Evolutionary conservation across 2,888 invertebrate species (phyloP).

Genomic region (Amiota communis): DNA sequence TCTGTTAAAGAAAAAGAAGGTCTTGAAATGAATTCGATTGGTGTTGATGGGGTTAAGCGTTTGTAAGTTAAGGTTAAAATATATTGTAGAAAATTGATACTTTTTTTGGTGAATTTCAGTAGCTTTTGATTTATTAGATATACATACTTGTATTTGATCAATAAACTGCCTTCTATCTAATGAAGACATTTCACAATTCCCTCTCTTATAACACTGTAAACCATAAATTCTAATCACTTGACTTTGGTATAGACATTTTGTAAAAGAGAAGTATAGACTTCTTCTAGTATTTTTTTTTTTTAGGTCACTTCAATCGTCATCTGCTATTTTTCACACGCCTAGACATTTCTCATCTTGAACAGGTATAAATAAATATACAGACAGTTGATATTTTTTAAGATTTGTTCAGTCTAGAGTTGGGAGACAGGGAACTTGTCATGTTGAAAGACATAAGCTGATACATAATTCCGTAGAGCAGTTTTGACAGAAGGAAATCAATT

Average conservation of each 20-base stretch:
- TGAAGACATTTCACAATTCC: too few relatives aligned
- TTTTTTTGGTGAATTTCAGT: too few relatives aligned
- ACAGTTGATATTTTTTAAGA: slow-evolving; percentile 13
- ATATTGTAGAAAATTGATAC: too few relatives aligned
- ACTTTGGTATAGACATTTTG: too few relatives aligned
- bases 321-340: slow-evolving; percentile 51
- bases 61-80: too few relatives aligned
- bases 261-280: not conserved
- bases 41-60: not conserved
- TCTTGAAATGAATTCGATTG: not conserved
- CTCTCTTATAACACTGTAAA: too few relatives aligned
- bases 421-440: not conserved
- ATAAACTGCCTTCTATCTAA: too few relatives aligned
- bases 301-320: slow-evolving; percentile 64
- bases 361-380: slow-evolving; percentile 24
- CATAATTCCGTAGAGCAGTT: not conserved
- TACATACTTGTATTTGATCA: too few relatives aligned
- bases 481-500: slow-evolving; percentile 19
- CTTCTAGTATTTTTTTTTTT: slow-evolving; percentile 45
- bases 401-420: not conserved
- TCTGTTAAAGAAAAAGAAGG: not conserved
- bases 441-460: slow-evolving; percentile 19
- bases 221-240: too few relatives aligned
- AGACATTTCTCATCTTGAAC: slow-evolving; percentile 15
- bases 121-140: too few relatives aligned